Evolutionary conservation across 2,113 vertebrate species (phyloP).

Genomic region (Spea bombifrons): DNA sequence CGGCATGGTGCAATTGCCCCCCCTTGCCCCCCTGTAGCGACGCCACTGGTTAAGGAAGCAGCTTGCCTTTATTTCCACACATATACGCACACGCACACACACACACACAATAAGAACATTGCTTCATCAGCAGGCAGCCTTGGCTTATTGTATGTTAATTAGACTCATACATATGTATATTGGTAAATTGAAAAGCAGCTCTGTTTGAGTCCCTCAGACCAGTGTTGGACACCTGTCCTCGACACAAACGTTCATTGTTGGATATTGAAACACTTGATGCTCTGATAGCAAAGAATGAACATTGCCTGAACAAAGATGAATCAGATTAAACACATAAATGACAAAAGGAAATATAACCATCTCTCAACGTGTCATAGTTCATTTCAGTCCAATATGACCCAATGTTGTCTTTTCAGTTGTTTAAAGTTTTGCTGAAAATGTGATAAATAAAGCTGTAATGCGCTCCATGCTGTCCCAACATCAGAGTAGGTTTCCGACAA

Average conservation of each 20-base stretch:
- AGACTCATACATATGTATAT: conserved; percentile 40
- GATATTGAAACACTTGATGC: conserved; percentile 35
- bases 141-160: conserved; percentile 33
- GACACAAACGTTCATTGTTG: conserved; percentile 43
- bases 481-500: no score
- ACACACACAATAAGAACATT: neutral
- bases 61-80: conserved; percentile 1
- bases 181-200: conserved; percentile 24
- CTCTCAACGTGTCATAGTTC: conserved; percentile 2
- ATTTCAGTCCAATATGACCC: neutral
- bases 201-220: conserved; percentile 25
- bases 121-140: conserved; percentile 17
- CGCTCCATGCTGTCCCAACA: neutral
- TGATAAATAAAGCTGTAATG: neutral
- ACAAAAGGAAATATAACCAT: neutral
- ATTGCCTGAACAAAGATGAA: neutral
- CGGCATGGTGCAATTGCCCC: no score
- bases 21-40: no score
- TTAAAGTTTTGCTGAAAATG: no score
- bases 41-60: no score
- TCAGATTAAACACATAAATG: neutral
- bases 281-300: neutral
- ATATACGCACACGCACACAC: conserved; percentile 1
- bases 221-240: conserved; percentile 42
- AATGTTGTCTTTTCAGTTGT: neutral